Conservation (phyloP, 2,888 invertebrate species). For the Sinohyriopsis cumingii region DNA sequence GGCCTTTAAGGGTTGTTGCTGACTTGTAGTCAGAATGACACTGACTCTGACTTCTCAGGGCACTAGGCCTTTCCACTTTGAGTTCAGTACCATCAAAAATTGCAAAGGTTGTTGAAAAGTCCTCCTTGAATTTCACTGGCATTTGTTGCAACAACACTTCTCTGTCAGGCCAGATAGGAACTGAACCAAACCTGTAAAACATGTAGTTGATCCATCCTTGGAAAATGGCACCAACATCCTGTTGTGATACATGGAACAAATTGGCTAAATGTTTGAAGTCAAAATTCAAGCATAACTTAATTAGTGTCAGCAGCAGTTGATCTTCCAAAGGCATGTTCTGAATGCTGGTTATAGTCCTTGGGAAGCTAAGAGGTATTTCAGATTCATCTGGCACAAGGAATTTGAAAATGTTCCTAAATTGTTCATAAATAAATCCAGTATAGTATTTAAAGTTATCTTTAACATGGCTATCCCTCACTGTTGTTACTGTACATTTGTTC, state of each 20-base stretch:
- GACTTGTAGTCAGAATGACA: slow-evolving; percentile 41
- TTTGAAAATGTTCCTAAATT: too few species aligned
- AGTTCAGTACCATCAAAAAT: slow-evolving; percentile 36
- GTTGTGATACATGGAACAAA: too few species aligned
- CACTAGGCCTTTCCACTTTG: slow-evolving; percentile 20
- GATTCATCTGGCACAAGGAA: slow-evolving; percentile 8
- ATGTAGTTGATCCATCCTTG: slow-evolving; percentile 25
- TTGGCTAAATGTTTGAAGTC: slow-evolving; percentile 12
- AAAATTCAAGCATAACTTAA: slow-evolving; percentile 20
- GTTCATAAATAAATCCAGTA: slow-evolving; percentile 13
- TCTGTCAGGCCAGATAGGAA: slow-evolving; percentile 27
- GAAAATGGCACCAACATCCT: slow-evolving; percentile 22
- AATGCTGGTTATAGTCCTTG: slow-evolving; percentile 9
- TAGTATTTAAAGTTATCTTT: slow-evolving; percentile 16
- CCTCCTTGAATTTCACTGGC: slow-evolving; percentile 18
- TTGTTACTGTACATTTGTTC: slow-evolving; percentile 2
- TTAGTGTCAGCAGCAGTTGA: slow-evolving; percentile 22
- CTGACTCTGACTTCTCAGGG: slow-evolving; percentile 24
- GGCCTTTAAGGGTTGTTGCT: slow-evolving; percentile 25
- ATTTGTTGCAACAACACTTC: slow-evolving; percentile 20
- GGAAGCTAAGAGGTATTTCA: slow-evolving; percentile 1
- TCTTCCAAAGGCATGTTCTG: slow-evolving; percentile 15
- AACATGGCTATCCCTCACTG: slow-evolving; percentile 4
- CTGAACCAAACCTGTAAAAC: slow-evolving; percentile 28
- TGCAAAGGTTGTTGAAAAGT: slow-evolving; percentile 13